phyloP scores from a whole-genome alignment of 2,113 vertebrate species.

The Vicugna pacos region DNA sequence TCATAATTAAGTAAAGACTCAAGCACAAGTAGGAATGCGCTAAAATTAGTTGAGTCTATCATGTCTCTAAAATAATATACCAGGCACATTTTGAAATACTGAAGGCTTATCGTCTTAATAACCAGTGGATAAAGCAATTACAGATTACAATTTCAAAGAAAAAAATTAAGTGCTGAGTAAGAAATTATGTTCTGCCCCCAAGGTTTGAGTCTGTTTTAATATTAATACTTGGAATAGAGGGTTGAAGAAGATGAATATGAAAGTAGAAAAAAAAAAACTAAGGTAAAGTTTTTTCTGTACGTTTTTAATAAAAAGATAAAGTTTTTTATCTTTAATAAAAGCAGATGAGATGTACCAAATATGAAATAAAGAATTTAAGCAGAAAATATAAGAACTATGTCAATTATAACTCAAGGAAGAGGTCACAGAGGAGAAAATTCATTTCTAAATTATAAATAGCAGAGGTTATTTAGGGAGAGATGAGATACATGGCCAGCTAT shows the following conservation, averaged over 20 bases:
- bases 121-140: conserved; percentile 1
- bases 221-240: conserved; percentile 38
- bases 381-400: conserved; percentile 44
- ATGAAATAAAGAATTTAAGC: conserved; percentile 5
- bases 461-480: background rate
- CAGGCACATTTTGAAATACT: background rate
- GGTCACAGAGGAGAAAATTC: background rate
- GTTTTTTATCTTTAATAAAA: background rate
- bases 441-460: conserved; percentile 53
- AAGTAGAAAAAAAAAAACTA: background rate
- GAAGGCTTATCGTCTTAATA: background rate
- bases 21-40: background rate
- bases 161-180: conserved; percentile 65
- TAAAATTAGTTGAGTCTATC: background rate
- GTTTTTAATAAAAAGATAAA: background rate
- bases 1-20: background rate
- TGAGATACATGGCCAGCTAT: background rate
- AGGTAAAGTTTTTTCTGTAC: background rate
- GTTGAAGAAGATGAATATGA: conserved; percentile 16
- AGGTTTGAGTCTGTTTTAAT: background rate
- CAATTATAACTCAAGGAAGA: conserved; percentile 41
- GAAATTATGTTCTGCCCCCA: conserved; percentile 33
- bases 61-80: conserved; percentile 9
- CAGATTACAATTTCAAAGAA: conserved; percentile 6
- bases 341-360: background rate